Evolutionary conservation across 1,140 invertebrate genomes (phyloP), one percentile per base, ranked within the genome.

Genomic region (Euglossa dilemma): DNA sequence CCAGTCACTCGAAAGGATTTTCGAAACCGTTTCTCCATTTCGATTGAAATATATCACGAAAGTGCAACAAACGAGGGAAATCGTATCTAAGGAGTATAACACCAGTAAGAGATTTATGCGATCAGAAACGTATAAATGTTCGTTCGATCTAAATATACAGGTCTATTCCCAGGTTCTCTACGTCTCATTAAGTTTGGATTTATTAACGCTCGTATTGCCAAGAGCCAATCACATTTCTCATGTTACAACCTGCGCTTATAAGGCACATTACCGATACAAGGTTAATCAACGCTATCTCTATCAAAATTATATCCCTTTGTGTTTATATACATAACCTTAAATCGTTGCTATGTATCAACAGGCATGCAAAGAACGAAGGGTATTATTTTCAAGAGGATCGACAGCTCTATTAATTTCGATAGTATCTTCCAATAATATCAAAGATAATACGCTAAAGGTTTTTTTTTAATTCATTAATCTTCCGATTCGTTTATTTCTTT

Each of bases 141-240:
- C 14, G 54, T 59, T 71, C 45, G 56, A 61, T 61, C 77, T 52
- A 79, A 79, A 79, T 71, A 79, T 79, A 79, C 43, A 28, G 1
- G 2, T 16, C 50, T 28, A 80, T 54, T 43, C 12, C 8, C 25
- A 47, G 25, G 71, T 71, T 47, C 67, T 71, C 12, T 28, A 57
- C 67, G 66, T 79, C 77, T 79, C 77, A 79, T 79, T 79, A 79
- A 80, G 11, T 45, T 25, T 28, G 50, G 14, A 80, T 74, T 73
- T 80, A 80, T 80, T 80, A 72, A 72, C 45, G 43, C 18, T 67
- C 67, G 8, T 50, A 28, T 45, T 79, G 54, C 67, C 77, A 71
- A 72, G 45, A 72, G 23, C 54, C 45, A 20, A 72, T 71, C n/a
- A 56, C n/a, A 71, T 79, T n/a, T 72, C 25, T 79, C 54, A 59